Evolutionary conservation across 2,888 invertebrate species (phyloP).

Genomic region (Sylvicola cinctus): DNA sequence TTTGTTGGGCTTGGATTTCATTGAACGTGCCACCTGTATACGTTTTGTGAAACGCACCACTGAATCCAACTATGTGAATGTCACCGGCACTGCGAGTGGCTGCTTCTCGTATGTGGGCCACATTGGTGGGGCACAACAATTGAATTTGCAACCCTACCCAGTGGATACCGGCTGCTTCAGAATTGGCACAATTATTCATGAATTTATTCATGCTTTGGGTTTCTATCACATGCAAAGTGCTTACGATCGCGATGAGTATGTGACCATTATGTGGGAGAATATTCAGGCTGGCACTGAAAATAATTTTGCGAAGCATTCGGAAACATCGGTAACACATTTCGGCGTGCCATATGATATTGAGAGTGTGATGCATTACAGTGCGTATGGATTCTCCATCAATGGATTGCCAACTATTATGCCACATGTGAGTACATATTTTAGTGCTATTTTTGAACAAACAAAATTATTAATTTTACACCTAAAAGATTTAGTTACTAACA

Average conservation of each 20-base stretch:
- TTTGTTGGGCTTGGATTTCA: slow-evolving; percentile 43
- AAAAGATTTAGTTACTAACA: no score
- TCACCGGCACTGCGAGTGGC: slow-evolving; percentile 32
- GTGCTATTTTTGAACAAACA: no score
- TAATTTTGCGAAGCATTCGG: slow-evolving; percentile 46
- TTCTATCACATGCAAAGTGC: slow-evolving; percentile 67
- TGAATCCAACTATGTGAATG: slow-evolving; percentile 13
- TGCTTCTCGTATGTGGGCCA: slow-evolving; percentile 61
- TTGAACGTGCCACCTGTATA: slow-evolving; percentile 51
- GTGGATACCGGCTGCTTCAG: slow-evolving; percentile 19
- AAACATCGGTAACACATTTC: slow-evolving; percentile 32
- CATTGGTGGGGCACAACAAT: slow-evolving; percentile 22
- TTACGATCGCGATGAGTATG: slow-evolving; percentile 47
- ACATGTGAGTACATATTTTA: neutral
- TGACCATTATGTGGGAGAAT: slow-evolving; percentile 28
- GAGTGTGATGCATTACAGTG: slow-evolving; percentile 63
- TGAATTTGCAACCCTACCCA: slow-evolving; percentile 15
- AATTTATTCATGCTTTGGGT: slow-evolving; percentile 55
- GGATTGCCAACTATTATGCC: slow-evolving; percentile 45
- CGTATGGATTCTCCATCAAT: slow-evolving; percentile 49
- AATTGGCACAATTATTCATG: slow-evolving; percentile 43
- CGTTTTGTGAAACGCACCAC: slow-evolving; percentile 38
- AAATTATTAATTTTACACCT: no score
- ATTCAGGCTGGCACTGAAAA: slow-evolving; percentile 31
- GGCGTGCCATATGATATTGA: slow-evolving; percentile 52